A percentile compares a stretch with the other conserved stretches of the same genome.
Evolutionary conservation across 2,888 invertebrate species (phyloP).

Genomic region (Pollenia labialis): DNA sequence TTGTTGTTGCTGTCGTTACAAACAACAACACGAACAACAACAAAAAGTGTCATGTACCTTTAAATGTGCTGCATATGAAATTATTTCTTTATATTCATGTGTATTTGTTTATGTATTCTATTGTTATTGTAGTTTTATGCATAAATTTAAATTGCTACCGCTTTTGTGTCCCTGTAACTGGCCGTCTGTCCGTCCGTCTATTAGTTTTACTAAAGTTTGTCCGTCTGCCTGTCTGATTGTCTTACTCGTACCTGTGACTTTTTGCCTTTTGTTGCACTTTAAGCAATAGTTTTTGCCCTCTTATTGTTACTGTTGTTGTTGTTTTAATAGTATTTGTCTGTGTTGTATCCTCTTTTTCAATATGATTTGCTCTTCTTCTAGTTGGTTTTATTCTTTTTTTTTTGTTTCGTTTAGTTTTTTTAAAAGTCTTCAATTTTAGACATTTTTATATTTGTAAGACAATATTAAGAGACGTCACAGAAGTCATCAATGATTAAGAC

Average conservation of each 20-base stretch:
- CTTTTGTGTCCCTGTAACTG: constrained; percentile 13
- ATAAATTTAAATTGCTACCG: constrained; percentile 47
- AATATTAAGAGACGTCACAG: constrained; percentile 57
- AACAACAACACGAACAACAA: constrained; percentile 8
- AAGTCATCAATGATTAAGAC: constrained; percentile 68
- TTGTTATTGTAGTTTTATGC: constrained; percentile 39
- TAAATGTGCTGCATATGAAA: constrained; percentile 57
- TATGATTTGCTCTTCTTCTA: constrained; percentile 11
- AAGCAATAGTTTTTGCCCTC: neutral
- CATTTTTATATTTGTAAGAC: constrained; percentile 67
- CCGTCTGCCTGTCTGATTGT: constrained; percentile 1
- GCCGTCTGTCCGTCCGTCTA: neutral
- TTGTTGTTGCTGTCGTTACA: constrained; percentile 3
- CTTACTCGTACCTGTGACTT: constrained; percentile 37
- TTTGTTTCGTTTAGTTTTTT: constrained; percentile 16
- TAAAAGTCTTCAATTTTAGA: constrained; percentile 48
- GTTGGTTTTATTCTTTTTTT: neutral
- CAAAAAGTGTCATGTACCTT: constrained; percentile 51
- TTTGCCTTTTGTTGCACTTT: constrained; percentile 22
- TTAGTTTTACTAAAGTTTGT: constrained; percentile 4
- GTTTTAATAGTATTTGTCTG: constrained; percentile 45
- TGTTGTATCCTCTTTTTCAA: constrained; percentile 52
- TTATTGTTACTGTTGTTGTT: constrained; percentile 8
- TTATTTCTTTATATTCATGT: constrained; percentile 42
- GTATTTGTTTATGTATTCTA: constrained; percentile 21